Conservation (phyloP, 2,797 vertebrate species). For the Phylloscopus collybita region DNA sequence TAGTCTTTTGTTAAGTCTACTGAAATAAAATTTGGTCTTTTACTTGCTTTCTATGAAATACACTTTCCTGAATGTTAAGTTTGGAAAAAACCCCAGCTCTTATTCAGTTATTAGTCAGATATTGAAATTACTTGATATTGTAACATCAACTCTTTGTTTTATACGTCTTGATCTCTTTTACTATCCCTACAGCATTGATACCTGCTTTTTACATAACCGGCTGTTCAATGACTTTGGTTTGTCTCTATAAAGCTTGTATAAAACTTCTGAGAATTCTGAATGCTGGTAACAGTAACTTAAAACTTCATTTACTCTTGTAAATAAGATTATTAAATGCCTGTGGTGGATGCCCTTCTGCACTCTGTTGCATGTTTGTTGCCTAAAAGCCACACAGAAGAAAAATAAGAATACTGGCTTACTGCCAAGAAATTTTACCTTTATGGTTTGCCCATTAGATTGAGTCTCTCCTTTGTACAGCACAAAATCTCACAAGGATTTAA, state of each 20-base stretch:
- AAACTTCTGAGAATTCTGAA: not conserved
- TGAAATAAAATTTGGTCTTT: not conserved
- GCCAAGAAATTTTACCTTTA: not conserved
- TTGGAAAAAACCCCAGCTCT: not conserved
- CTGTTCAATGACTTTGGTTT: not conserved
- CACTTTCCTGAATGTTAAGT: not conserved
- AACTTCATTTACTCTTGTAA: not conserved
- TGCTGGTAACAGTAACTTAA: not conserved
- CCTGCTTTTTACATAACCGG: not conserved
- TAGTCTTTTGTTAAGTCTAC: not conserved
- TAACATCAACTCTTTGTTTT: not conserved
- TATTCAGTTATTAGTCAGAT: not conserved
- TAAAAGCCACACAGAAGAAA: not conserved
- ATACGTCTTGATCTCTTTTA: not conserved
- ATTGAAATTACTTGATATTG: not conserved
- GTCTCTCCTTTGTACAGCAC: not conserved
- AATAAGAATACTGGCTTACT: not conserved
- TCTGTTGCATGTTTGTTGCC: not conserved
- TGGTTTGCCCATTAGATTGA: not conserved
- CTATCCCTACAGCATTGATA: not conserved
- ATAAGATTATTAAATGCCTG: not conserved
- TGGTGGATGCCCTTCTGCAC: not conserved
- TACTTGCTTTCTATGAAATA: not conserved
- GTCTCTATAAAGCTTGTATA: not conserved
- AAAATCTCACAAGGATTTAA: not conserved